Evolutionary conservation across 1,140 invertebrate genomes (phyloP).

Genomic region (Phocides pigmalion): DNA sequence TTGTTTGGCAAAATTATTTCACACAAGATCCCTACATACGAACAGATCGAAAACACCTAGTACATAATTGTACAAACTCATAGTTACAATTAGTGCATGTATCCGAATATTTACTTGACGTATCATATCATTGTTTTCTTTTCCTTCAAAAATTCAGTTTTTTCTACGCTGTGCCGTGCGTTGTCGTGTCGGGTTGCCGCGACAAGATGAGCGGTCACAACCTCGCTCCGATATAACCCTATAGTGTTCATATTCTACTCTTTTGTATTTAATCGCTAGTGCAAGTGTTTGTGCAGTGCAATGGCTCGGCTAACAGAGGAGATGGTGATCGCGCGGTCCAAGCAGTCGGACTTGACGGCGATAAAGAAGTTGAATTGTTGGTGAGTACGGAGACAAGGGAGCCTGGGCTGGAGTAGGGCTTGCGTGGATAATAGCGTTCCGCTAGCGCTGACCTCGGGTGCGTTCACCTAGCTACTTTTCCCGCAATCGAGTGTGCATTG

Average conservation of each 20-base stretch:
- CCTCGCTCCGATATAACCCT: conserved; percentile 53
- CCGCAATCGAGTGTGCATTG: conserved; percentile 24
- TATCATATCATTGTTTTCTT: conserved; percentile 9
- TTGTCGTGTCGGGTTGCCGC: conserved; percentile 27
- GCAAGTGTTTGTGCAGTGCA: conserved; percentile 57
- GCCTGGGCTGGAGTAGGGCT: conserved; percentile 29
- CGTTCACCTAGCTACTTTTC: conserved; percentile 45
- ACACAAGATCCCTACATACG: too few relatives aligned
- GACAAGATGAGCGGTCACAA: conserved; percentile 56
- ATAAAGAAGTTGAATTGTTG: conserved; percentile 96
- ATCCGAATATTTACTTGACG: conserved; percentile 5
- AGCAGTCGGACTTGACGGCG: conserved; percentile 91
- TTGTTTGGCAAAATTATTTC: too few relatives aligned
- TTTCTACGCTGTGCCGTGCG: conserved; percentile 33
- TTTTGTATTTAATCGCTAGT: conserved; percentile 37
- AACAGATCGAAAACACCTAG: not conserved
- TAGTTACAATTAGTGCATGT: not conserved
- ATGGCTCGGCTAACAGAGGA: conserved; percentile 94
- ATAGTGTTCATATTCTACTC: conserved; percentile 42
- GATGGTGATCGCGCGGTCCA: conserved; percentile 95
- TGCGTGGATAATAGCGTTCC: conserved; percentile 41
- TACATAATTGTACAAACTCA: not conserved
- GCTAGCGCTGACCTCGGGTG: conserved; percentile 44
- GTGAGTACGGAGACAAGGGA: conserved; percentile 86
- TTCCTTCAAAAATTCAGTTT: conserved; percentile 41